Percentiles rank a stretch among this genome's conserved stretches.
Conservation (phyloP, 2,888 invertebrate genomes). For the Tortricodes alternella region DNA sequence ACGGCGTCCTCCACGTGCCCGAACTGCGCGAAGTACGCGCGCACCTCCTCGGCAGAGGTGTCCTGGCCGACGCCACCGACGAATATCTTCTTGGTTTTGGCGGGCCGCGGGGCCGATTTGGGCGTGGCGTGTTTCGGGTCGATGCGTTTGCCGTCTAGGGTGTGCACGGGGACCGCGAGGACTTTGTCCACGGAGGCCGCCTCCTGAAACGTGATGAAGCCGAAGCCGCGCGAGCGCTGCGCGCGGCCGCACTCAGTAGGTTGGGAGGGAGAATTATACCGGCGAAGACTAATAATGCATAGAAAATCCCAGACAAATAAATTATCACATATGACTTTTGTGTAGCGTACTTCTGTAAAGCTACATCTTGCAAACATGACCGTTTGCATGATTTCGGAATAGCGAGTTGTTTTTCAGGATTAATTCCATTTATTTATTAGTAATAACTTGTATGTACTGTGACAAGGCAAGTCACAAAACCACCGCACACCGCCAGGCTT, state of each 20-base stretch:
- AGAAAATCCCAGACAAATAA: neutral
- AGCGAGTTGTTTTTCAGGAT: no score
- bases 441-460: no score
- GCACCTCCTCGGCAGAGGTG: conserved; percentile 94
- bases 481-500: no score
- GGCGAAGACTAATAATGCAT: neutral
- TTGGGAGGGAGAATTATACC: neutral
- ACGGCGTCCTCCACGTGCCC: conserved; percentile 95
- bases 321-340: no score
- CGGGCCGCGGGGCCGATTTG: conserved; percentile 93
- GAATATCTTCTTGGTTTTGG: conserved; percentile 95
- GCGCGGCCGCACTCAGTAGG: conserved; percentile 61
- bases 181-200: conserved; percentile 95
- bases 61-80: conserved; percentile 96
- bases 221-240: conserved; percentile 96
- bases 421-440: no score
- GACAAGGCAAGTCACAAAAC: no score
- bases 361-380: no score
- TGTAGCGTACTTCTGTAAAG: no score
- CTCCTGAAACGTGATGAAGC: conserved; percentile 96
- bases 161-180: conserved; percentile 94
- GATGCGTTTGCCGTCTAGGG: conserved; percentile 95
- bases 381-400: no score
- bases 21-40: conserved; percentile 94
- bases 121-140: conserved; percentile 97